These are phyloP conservation scores for Caenorhabditis angaria DNA, from an alignment of 2,888 invertebrate species.

Conservation along the genomic window DNA sequence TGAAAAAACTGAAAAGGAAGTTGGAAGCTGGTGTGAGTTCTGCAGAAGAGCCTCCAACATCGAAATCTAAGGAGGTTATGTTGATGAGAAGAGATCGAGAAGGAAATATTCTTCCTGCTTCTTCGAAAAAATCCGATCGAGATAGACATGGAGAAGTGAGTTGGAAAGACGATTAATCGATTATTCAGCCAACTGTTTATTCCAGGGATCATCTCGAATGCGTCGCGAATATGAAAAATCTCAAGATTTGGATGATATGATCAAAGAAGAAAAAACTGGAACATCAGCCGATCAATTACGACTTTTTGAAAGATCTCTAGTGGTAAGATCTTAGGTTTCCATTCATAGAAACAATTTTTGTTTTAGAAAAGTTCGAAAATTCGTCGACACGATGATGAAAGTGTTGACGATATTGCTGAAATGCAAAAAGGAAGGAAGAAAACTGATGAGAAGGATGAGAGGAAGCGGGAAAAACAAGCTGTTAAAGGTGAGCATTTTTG, in stretches of 20 bases:
- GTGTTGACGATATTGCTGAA: constrained; percentile 66
- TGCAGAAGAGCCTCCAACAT: constrained; percentile 34
- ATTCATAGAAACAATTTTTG: neutral
- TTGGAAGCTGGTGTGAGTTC: constrained; percentile 81
- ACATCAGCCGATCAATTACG: constrained; percentile 84
- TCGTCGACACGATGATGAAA: constrained; percentile 64
- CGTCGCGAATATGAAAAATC: constrained; percentile 57
- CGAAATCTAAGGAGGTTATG: constrained; percentile 43
- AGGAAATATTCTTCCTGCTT: constrained; percentile 57
- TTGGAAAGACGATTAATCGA: neutral
- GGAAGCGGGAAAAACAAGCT: constrained; percentile 42
- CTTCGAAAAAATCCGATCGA: constrained; percentile 38
- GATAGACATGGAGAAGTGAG: constrained; percentile 44
- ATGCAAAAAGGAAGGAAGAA: constrained; percentile 60
- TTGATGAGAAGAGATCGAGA: constrained; percentile 50
- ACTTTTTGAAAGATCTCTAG: constrained; percentile 77
- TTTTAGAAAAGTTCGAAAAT: constrained; percentile 62
- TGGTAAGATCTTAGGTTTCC: constrained; percentile 44
- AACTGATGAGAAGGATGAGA: constrained; percentile 60
- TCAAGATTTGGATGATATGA: constrained; percentile 70
- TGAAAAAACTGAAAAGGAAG: constrained; percentile 80
- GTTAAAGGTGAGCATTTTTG: constrained; percentile 49
- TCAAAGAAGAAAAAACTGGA: constrained; percentile 81
- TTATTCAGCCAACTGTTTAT: neutral
- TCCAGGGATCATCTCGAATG: constrained; percentile 56